These are phyloP conservation scores for Hipposideros armiger DNA, from an alignment of 2,113 vertebrate genomes.

Conservation along the genomic window DNA sequence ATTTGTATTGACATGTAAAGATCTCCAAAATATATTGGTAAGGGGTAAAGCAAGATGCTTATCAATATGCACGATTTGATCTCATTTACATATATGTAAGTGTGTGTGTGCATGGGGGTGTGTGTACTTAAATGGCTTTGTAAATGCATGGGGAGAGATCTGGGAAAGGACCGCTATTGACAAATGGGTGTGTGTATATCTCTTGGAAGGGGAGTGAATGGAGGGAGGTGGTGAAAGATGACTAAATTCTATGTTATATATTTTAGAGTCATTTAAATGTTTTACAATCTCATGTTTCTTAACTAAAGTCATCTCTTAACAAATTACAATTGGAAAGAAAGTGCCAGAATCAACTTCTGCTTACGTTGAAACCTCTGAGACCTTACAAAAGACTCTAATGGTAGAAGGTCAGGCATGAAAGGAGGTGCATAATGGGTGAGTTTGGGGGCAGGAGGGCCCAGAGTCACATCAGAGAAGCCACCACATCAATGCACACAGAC, in stretches of 20 bases:
- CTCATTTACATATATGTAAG: not conserved
- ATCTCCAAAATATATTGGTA: not conserved
- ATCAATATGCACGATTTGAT: not conserved
- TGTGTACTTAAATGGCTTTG: not conserved
- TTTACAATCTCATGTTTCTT: not conserved
- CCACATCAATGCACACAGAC: conserved; percentile 80
- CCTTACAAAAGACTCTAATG: not conserved
- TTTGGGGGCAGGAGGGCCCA: not conserved
- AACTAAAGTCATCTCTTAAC: conserved; percentile 5
- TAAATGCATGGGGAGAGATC: not conserved
- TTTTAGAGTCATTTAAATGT: not conserved
- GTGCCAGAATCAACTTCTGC: not conserved
- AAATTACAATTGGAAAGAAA: not conserved
- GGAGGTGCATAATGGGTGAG: not conserved
- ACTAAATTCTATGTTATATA: not conserved
- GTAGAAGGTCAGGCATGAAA: not conserved
- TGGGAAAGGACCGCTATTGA: not conserved
- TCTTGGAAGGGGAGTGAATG: not conserved
- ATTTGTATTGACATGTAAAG: not conserved
- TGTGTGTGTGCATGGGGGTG: fast-evolving
- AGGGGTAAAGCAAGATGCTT: conserved; percentile 4
- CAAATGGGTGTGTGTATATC: not conserved
- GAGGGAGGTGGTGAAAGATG: not conserved
- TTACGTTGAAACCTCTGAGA: not conserved
- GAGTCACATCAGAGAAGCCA: conserved; percentile 74